These are phyloP conservation scores for Papilio glaucus DNA, from an alignment of 1,140 invertebrate species.

Conservation along the genomic window DNA sequence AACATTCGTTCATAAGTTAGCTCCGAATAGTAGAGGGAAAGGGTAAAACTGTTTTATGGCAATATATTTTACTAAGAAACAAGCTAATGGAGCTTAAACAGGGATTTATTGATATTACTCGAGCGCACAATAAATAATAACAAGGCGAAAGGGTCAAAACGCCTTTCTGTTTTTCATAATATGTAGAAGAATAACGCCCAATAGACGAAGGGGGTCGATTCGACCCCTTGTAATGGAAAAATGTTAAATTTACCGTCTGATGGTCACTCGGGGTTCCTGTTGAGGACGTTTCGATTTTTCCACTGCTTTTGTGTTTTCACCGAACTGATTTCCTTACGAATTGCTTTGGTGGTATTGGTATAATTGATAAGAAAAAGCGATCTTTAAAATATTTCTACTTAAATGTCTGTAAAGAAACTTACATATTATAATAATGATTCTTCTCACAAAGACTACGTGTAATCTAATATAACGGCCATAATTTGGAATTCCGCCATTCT, in stretches of 20 bases:
- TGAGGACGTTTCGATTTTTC: slow-evolving; percentile 70
- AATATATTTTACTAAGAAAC: slow-evolving; percentile 38
- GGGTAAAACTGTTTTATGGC: slow-evolving; percentile 3
- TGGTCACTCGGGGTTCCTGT: slow-evolving; percentile 64
- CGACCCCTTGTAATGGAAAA: slow-evolving; percentile 62
- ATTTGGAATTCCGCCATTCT: no score
- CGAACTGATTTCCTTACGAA: slow-evolving; percentile 69
- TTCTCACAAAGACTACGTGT: no score
- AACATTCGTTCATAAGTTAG: background rate
- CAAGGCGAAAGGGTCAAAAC: slow-evolving; percentile 63
- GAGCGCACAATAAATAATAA: slow-evolving; percentile 65
- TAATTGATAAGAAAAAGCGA: slow-evolving; percentile 41
- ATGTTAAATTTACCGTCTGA: slow-evolving; percentile 70
- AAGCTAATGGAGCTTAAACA: slow-evolving; percentile 67
- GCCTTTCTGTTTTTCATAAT: slow-evolving; percentile 63
- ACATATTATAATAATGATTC: slow-evolving; percentile 13
- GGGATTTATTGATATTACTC: slow-evolving; percentile 70
- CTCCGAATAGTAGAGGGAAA: background rate
- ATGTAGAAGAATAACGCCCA: slow-evolving; percentile 56
- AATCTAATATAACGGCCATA: no score
- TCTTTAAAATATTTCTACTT: background rate
- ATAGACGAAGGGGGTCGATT: slow-evolving; percentile 61
- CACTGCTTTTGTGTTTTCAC: slow-evolving; percentile 67
- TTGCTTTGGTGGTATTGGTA: slow-evolving; percentile 40
- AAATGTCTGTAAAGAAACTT: slow-evolving; percentile 10